Evolutionary conservation across 2,888 invertebrate species (phyloP).

Genomic region (Lasiommata megera): DNA sequence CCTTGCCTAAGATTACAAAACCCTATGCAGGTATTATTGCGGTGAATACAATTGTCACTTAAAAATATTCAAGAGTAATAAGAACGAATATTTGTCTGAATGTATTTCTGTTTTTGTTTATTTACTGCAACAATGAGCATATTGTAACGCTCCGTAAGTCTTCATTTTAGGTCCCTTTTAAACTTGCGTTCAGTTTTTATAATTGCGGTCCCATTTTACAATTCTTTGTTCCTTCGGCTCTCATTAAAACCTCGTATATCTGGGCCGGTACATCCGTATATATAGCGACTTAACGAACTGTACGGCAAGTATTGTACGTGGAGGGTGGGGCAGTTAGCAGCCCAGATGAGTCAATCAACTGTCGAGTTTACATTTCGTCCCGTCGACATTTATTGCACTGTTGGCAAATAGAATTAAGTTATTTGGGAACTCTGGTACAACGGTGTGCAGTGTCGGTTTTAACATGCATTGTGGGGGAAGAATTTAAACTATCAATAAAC

Average conservation of each 20-base stretch:
- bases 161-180: not conserved
- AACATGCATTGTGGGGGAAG: too few species aligned
- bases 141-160: not conserved
- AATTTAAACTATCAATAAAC: too few species aligned
- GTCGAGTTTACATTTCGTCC: slow-evolving; percentile 50
- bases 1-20: too few species aligned
- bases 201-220: not conserved
- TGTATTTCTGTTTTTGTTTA: too few species aligned
- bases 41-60: too few species aligned
- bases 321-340: slow-evolving; percentile 20
- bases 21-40: too few species aligned
- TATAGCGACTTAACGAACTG: not conserved
- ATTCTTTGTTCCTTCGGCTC: slow-evolving; percentile 1
- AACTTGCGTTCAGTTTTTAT: not conserved
- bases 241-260: slow-evolving; percentile 1
- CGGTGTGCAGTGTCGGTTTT: not conserved
- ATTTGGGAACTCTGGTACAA: not conserved
- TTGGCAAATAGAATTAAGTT: slow-evolving; percentile 1
- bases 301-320: not conserved
- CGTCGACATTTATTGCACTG: slow-evolving; percentile 3
- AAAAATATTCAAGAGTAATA: too few species aligned
- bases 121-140: too few species aligned
- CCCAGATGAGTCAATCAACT: slow-evolving; percentile 52
- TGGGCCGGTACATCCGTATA: not conserved
- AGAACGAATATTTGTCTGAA: too few species aligned